A percentile compares a stretch with the other conserved stretches of the same genome.
Evolutionary conservation across 2,888 invertebrate genomes (phyloP).

Genomic region (Cyrtodaria siliqua): DNA sequence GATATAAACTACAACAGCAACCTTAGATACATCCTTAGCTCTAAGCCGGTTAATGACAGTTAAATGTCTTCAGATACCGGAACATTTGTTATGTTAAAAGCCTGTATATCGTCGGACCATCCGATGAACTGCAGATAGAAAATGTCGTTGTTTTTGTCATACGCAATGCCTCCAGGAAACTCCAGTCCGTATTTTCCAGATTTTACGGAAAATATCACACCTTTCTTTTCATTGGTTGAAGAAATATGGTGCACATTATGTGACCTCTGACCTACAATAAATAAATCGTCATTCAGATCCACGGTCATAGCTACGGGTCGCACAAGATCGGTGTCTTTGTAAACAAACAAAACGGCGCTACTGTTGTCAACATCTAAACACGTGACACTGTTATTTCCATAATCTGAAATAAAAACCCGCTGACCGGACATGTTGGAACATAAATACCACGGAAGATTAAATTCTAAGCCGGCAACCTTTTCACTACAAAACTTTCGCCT

Average conservation of each 20-base stretch:
- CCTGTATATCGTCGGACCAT: conserved; percentile 57
- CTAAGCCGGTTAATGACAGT: too few relatives aligned
- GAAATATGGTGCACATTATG: conserved; percentile 55
- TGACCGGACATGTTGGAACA: conserved; percentile 38
- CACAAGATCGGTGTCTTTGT: conserved; percentile 39
- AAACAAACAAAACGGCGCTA: conserved; percentile 32
- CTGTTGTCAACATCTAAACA: conserved; percentile 41
- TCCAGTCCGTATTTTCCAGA: conserved; percentile 26
- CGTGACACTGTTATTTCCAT: conserved; percentile 47
- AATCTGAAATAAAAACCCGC: conserved; percentile 47
- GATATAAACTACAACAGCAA: too few relatives aligned
- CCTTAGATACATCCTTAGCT: too few relatives aligned
- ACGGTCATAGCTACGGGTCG: conserved; percentile 48
- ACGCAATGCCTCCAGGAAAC: conserved; percentile 52
- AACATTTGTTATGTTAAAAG: conserved; percentile 16
- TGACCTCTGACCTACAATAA: conserved; percentile 52
- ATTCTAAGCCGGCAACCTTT: conserved; percentile 30
- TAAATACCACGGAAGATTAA: conserved; percentile 57
- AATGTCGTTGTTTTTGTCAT: conserved; percentile 26
- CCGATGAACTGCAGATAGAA: conserved; percentile 53
- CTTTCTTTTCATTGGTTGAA: conserved; percentile 31
- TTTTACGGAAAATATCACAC: conserved; percentile 43
- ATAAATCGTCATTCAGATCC: conserved; percentile 40
- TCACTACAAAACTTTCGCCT: conserved; percentile 17
- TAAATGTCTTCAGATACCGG: background rate